Base-by-base conservation (phyloP, 1,140 invertebrate species). In the Papilio xuthus region DNA sequence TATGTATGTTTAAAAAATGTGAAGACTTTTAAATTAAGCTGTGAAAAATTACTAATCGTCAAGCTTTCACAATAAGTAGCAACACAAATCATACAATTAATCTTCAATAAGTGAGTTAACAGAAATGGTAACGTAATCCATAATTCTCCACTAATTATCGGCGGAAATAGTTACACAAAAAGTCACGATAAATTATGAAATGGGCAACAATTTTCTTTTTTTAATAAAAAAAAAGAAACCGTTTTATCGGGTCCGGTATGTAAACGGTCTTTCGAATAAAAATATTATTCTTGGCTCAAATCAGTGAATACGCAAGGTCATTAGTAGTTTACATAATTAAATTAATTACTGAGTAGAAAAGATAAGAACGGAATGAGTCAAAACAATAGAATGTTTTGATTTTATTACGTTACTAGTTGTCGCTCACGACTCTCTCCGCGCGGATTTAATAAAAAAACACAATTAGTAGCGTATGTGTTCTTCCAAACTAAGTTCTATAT, bases 81-180 rank as follows among this genome's bases (percentile, higher is more conserved):
- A 42, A 72, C 41, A 72, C 70, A 47, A 72, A 72, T 2, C 9
- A 6, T 72, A 20, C 10, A 72, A 42, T 72, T 72, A 72, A 72
- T 72, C 70, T 71, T 37, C 6, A 41, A 41, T 72, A 42, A 72
- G 8, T 6, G n/a, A 44, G 37, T 72, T 44, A 72, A 44, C 10
- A 12, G 4, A 23, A n/a, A n/a, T 72, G 7, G 37, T 71, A 42
- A 71, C 69, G 13, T 7, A 42, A 20, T 72, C 37, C 37, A 26
- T 41, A 37, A 23, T 72, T 70, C 32, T 32, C 15, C 15, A n/a
- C 41, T 41, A 72, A 72, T 72, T 42, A 44, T 42, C 70, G 41
- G 15, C 70, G 70, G 70, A 72, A 72, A 72, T 72, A 20, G 41
- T 72, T 72, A 44, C 70, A 42, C 37, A 72, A 23, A 71, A 72